These are phyloP conservation scores for Pocota personata DNA, from an alignment of 2,888 invertebrate genomes.

Conservation along the genomic window DNA sequence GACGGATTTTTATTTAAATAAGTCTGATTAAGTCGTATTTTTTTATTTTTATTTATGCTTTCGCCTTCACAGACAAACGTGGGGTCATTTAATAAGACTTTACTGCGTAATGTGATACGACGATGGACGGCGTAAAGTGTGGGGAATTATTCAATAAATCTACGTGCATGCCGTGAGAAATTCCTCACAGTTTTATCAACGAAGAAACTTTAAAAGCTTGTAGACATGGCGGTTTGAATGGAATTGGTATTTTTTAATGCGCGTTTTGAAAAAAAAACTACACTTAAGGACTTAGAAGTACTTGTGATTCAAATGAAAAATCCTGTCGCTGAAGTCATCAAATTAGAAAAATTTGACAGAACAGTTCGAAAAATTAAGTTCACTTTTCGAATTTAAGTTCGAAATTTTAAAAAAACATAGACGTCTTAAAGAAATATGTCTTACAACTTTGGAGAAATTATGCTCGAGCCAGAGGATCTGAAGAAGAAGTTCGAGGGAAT, in stretches of 20 bases:
- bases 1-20: not conserved
- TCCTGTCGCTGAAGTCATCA: no score
- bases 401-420: no score
- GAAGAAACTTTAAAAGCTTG: not conserved
- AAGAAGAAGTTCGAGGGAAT: no score
- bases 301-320: no score
- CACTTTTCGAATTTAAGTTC: no score
- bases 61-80: not conserved
- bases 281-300: not conserved
- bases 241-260: not conserved
- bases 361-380: no score
- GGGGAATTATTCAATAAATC: not conserved
- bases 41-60: not conserved
- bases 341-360: no score
- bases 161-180: not conserved
- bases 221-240: not conserved
- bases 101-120: not conserved
- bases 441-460: no score
- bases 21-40: slow-evolving; percentile 1
- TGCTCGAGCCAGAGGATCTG: no score
- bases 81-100: slow-evolving; percentile 19
- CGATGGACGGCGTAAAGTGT: not conserved
- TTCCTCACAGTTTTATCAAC: not conserved
- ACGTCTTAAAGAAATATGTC: no score
- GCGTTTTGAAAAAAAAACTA: not conserved